Evolutionary conservation across 2,113 vertebrate species (phyloP).

Genomic region (Uria aalge): DNA sequence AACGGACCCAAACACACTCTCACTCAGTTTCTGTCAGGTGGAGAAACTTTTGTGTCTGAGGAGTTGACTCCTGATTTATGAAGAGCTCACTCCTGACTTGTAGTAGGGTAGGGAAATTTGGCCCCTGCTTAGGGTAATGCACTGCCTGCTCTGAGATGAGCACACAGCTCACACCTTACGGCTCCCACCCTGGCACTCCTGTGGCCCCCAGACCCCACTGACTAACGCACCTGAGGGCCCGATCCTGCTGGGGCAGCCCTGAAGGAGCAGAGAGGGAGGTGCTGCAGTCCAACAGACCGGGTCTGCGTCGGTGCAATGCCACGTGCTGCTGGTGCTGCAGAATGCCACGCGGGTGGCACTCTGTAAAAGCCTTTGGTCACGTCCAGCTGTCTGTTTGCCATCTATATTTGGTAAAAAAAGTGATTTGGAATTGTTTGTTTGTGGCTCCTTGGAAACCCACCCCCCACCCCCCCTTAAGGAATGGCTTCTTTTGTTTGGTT

Average conservation of each 20-base stretch:
- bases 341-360: background rate
- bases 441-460: conserved; percentile 43
- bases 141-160: background rate
- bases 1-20: rapidly evolving
- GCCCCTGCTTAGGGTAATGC: background rate
- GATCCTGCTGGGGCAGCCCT: background rate
- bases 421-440: conserved; percentile 33
- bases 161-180: rapidly evolving
- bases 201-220: background rate
- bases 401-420: conserved; percentile 46
- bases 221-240: rapidly evolving
- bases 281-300: rapidly evolving
- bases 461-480: background rate
- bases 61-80: background rate
- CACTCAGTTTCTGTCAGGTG: background rate
- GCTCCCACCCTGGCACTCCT: background rate
- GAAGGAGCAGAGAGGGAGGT: background rate
- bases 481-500: conserved; percentile 46
- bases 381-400: background rate
- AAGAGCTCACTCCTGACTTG: background rate
- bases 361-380: rapidly evolving
- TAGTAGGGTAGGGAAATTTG: background rate
- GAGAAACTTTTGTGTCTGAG: background rate
- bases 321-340: background rate
- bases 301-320: background rate